Percentiles rank a stretch among this genome's conserved stretches.
These are phyloP conservation scores for Onychostoma macrolepis DNA, from an alignment of 2,113 vertebrate species.

Conservation along the genomic window DNA sequence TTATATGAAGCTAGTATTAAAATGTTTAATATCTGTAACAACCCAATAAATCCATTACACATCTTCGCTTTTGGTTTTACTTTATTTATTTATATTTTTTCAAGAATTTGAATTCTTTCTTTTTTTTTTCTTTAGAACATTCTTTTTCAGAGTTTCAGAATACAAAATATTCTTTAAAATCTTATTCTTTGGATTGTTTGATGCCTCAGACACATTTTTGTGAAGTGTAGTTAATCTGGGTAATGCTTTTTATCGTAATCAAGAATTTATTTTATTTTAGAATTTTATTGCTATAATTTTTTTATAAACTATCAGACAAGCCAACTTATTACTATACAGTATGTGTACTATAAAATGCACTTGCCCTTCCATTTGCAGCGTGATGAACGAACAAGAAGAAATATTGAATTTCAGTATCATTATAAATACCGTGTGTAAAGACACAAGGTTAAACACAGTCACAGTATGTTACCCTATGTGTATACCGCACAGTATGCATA, in stretches of 20 bases:
- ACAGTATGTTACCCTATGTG: neutral
- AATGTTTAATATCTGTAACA: neutral
- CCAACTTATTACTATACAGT: neutral
- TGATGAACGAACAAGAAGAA: neutral
- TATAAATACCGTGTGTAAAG: neutral
- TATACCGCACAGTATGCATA: neutral
- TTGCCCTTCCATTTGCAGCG: neutral
- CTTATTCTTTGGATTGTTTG: too few relatives aligned
- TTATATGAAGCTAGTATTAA: neutral
- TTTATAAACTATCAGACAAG: neutral
- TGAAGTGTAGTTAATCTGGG: neutral
- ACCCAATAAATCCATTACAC: too few relatives aligned
- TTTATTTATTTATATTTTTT: neutral
- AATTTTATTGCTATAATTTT: too few relatives aligned
- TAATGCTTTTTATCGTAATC: neutral
- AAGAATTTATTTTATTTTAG: neutral
- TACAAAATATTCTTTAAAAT: neutral
- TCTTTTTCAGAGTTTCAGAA: neutral
- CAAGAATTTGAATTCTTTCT: neutral
- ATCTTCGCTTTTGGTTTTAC: too few relatives aligned
- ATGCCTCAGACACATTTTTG: neutral
- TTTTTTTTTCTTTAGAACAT: neutral
- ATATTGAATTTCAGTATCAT: neutral
- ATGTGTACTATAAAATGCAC: neutral
- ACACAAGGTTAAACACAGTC: neutral